Evolutionary conservation across 2,797 vertebrate genomes (phyloP).

Genomic region (Tolypeutes matacus): DNA sequence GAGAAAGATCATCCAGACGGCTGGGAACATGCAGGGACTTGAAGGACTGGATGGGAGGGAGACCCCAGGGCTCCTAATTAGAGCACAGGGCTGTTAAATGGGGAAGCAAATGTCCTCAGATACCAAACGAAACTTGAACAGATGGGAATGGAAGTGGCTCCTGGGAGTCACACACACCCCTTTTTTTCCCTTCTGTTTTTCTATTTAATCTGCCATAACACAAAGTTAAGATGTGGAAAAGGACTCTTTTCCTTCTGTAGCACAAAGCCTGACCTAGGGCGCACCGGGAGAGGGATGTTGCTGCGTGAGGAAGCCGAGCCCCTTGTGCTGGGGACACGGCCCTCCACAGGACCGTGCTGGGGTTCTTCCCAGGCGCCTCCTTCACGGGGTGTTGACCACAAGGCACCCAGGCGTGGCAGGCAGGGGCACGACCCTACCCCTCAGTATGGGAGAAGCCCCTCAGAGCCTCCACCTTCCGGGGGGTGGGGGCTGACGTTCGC

Average conservation of each 20-base stretch:
- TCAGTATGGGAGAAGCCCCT: too few relatives aligned
- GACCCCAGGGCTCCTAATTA: background rate
- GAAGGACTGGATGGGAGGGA: background rate
- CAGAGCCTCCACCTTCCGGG: too few relatives aligned
- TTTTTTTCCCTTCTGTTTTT: background rate
- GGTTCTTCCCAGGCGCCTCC: background rate
- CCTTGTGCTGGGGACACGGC: too few relatives aligned
- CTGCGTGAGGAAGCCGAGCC: too few relatives aligned
- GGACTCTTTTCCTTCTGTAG: background rate
- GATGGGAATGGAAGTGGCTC: rapidly evolving
- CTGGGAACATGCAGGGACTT: background rate
- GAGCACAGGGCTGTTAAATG: rapidly evolving
- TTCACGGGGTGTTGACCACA: background rate
- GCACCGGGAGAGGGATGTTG: rapidly evolving
- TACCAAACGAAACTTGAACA: rapidly evolving
- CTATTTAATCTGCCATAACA: background rate
- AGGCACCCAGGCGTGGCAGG: too few relatives aligned
- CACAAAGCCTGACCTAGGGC: rapidly evolving
- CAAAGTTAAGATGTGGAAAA: background rate
- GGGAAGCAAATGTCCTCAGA: background rate
- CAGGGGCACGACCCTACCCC: too few relatives aligned
- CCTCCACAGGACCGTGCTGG: rapidly evolving
- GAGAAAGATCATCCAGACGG: background rate
- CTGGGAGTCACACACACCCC: rapidly evolving
- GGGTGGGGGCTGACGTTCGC: too few relatives aligned